Conservation (phyloP, 2,888 invertebrate species). For the Sphaerophoria rueppellii region DNA sequence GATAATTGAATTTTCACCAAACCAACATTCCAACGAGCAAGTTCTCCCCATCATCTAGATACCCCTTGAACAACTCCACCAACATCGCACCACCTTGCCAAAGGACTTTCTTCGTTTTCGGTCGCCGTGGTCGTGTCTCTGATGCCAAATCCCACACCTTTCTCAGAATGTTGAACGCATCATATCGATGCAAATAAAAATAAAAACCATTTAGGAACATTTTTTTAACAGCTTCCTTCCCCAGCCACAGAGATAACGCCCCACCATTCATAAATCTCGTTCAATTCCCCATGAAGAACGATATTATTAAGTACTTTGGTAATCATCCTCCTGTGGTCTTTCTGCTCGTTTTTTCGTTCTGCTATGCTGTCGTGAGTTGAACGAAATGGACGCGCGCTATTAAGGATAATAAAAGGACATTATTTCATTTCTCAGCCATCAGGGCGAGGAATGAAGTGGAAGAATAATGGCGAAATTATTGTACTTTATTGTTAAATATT, state of each 20-base stretch:
- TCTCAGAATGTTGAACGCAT: conserved; percentile 28
- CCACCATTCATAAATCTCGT: background rate
- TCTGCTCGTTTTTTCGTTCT: background rate
- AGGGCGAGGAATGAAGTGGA: conserved; percentile 6
- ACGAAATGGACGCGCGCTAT: conserved; percentile 72
- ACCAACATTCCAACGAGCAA: conserved; percentile 34
- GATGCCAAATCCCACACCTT: no score
- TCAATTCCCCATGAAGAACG: conserved; percentile 43
- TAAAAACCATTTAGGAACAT: conserved; percentile 51
- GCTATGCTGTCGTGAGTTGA: conserved; percentile 27
- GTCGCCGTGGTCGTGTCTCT: no score
- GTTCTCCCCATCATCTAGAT: conserved; percentile 7
- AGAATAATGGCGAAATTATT: conserved; percentile 69
- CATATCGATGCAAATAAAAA: conserved; percentile 70
- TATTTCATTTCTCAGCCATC: conserved; percentile 67
- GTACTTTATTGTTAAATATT: conserved; percentile 54
- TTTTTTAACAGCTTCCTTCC: conserved; percentile 56
- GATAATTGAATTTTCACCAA: conserved; percentile 72
- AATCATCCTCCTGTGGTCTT: conserved; percentile 52
- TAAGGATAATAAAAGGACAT: conserved; percentile 73
- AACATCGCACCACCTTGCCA: background rate
- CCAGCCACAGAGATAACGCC: conserved; percentile 9
- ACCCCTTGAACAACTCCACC: background rate
- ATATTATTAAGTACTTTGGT: conserved; percentile 71
- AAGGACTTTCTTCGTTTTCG: background rate